Conservation (phyloP, 2,113 vertebrate species). For the Zosterops japonicus region DNA sequence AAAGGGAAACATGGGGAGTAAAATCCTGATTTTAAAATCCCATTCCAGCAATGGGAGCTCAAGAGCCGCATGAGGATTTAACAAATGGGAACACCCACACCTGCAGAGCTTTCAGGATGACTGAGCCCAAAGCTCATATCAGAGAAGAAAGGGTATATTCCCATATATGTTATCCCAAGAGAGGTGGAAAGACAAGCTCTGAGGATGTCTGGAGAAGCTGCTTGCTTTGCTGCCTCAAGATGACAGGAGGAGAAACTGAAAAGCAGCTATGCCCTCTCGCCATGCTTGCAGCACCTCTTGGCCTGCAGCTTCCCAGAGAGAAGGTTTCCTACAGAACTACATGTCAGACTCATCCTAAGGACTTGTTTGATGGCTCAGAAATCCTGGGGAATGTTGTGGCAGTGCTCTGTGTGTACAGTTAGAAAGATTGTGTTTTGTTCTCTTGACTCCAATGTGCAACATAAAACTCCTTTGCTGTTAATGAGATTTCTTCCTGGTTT, state of each 20-base stretch:
- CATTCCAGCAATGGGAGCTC: neutral
- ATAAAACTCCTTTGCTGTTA: neutral
- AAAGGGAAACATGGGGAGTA: neutral
- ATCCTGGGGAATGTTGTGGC: neutral
- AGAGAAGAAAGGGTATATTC: neutral
- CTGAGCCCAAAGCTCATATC: neutral
- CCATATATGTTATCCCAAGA: neutral
- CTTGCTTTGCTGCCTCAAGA: neutral
- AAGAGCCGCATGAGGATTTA: neutral
- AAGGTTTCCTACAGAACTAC: neutral
- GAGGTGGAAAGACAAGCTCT: neutral
- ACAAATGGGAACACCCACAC: neutral
- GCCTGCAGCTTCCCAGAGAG: neutral
- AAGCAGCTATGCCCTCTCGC: neutral
- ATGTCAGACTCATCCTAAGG: rapidly evolving
- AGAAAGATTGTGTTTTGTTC: neutral
- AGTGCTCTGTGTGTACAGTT: rapidly evolving
- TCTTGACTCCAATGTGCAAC: neutral
- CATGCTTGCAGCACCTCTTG: neutral
- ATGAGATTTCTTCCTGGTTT: neutral
- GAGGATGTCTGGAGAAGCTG: neutral
- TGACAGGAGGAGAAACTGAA: neutral
- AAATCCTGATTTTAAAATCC: neutral
- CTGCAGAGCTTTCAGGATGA: neutral
- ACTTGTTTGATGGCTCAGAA: neutral